Evolutionary conservation across 2,797 vertebrate genomes (phyloP), one percentile per base, ranked within the genome.

Genomic region (Threskiornis aethiopicus): DNA sequence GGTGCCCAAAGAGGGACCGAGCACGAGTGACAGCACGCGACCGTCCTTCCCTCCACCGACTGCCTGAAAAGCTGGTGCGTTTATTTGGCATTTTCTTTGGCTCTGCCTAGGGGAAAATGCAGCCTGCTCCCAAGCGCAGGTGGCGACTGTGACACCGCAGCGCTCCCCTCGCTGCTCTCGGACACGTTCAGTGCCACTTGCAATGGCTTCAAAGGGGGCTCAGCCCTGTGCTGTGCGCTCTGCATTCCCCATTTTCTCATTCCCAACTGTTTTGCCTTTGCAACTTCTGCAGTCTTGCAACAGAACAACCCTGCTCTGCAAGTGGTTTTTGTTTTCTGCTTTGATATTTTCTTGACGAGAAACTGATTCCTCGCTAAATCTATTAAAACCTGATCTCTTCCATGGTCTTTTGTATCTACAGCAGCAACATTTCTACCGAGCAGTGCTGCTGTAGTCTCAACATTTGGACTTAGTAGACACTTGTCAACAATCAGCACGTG

Each of bases 11-110:
- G 49, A 35, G 44, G 37, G 41, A 92, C 35, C 1, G 1, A 62
- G 25, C 7, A 2, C 1, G 2, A 39, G 11, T 0, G 2, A 5
- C 28, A 21, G 33, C 41, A 5, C 4, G 3, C 6, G 6, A 44
- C 28, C 1, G 0, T 20, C 49, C 44, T 46, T 5, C 41, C 59
- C 47, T 51, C 62, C 3, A 2, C 21, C 1, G 4, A 9, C 42
- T 21, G 31, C 31, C 46, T 19, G 41, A 22, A 49, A 55, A 62
- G 9, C 29, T 0, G 2, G 37, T 5, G 28, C 5, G 2, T 57
- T 55, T 55, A 6, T 49, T 10, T 42, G 26, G 14, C 31, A 16
- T 71, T 86, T 84, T 51, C 47, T 46, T 64, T 41, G 21, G 5
- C n/a, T 61, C 49, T 35, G 7, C 19, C 24, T 37, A 11, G 3